phyloP scores from a whole-genome alignment of 2,888 invertebrate genomes.

The Hydriomena furcata region DNA sequence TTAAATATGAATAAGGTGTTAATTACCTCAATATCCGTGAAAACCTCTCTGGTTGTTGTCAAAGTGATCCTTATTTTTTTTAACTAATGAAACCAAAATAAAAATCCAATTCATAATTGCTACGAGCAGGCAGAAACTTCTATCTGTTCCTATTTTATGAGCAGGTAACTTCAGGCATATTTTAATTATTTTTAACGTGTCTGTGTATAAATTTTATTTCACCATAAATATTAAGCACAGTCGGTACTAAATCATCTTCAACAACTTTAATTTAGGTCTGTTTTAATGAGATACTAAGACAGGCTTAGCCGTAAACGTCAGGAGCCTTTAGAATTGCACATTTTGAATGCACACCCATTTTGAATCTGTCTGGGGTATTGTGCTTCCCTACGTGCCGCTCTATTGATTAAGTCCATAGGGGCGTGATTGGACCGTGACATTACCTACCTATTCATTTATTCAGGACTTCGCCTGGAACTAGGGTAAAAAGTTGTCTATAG shows the following conservation, averaged over 20 bases:
- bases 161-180: too few species aligned
- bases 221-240: constrained; percentile 10
- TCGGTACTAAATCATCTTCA: constrained; percentile 13
- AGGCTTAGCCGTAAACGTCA: constrained; percentile 11
- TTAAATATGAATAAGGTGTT: too few species aligned
- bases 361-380: constrained; percentile 52
- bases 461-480: too few species aligned
- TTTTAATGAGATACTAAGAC: constrained; percentile 3
- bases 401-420: constrained; percentile 73
- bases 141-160: neutral
- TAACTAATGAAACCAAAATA: too few species aligned
- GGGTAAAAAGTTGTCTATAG: too few species aligned
- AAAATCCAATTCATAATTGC: too few species aligned
- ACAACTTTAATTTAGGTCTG: neutral
- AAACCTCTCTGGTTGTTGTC: too few species aligned
- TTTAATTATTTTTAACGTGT: neutral
- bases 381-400: constrained; percentile 48
- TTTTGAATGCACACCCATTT: constrained; percentile 40
- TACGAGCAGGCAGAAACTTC: too few species aligned
- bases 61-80: too few species aligned
- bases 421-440: constrained; percentile 67
- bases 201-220: constrained; percentile 6
- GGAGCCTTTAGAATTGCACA: constrained; percentile 31
- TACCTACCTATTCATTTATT: constrained; percentile 36
- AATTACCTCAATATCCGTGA: too few species aligned